Evolutionary conservation across 2,888 invertebrate genomes (phyloP), one percentile per base, ranked within the genome.

Genomic region (Hyposoter dolosus): DNA sequence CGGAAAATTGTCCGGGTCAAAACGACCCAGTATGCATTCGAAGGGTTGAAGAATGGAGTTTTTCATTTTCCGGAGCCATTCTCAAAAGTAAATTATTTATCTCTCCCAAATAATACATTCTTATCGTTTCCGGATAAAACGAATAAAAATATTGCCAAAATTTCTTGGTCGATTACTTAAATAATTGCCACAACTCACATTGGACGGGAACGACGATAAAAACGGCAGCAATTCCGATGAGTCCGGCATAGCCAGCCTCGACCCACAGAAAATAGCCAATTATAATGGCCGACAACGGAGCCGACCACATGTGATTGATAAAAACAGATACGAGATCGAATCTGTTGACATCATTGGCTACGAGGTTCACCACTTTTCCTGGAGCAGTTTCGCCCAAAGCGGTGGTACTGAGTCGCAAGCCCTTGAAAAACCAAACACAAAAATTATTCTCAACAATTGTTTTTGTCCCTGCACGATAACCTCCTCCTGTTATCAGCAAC

Each of bases 341-440:
- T 87, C 99, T 96, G 93, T 97, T 98, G 28, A 99, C 99, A 94
- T 99, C 99, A 92, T 99, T 99, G 0, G 99, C 98, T 75, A 93
- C 91, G 47, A 95, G 90, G 91, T 95, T 95, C 10, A 95, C 94
- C 7, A 95, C 92, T 89, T 95, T 95, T 7, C 95, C 95, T 0
- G 94, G 94, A 28, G 98, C 97, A 0, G 98, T 98, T 91, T 98
- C 96, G 0, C 97, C 97, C 56, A 98, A 93, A 0, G 98, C 96
- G 0, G 95, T 95, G 90, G 95, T 96, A 90, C 96, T 97, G 56
- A 97, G 94, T 85, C 95, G 95, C 65, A 97, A 93, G 0, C 97
- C 95, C 95, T 95, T 74, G 87, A 72, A 92, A 65, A 81, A 80
- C 17, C 35, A 56, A 83, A 28, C 28, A 60, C 60, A 15, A 12